Conservation (phyloP, 1,140 invertebrate genomes). For the Ruditapes philippinarum region DNA sequence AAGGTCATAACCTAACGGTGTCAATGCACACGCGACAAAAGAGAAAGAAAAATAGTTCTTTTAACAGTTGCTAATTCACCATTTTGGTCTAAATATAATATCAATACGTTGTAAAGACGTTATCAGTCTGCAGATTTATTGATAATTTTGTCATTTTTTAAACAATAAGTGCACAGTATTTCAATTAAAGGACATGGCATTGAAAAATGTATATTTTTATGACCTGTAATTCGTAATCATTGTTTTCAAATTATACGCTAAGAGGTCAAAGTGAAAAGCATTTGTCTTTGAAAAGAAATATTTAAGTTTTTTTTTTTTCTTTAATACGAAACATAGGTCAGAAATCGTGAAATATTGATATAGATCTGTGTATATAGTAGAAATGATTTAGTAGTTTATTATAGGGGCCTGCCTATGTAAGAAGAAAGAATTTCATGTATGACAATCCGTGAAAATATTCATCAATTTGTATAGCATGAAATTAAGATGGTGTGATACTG, state of each 20-base stretch:
- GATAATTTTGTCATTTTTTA: neutral
- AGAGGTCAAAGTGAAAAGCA: too few relatives aligned
- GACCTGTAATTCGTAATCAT: neutral
- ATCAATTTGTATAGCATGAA: too few relatives aligned
- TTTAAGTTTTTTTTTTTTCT: too few relatives aligned
- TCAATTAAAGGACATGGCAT: neutral
- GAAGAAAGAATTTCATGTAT: too few relatives aligned
- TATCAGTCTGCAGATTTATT: constrained; percentile 16
- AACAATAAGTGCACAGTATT: constrained; percentile 18
- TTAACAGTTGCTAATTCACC: constrained; percentile 10
- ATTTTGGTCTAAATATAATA: constrained; percentile 9
- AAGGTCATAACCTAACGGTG: constrained; percentile 16
- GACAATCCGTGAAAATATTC: too few relatives aligned
- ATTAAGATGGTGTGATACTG: too few relatives aligned
- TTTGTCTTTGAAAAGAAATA: too few relatives aligned
- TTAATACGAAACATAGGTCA: too few relatives aligned
- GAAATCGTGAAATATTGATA: too few relatives aligned
- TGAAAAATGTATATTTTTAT: constrained; percentile 25
- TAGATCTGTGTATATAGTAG: too few relatives aligned
- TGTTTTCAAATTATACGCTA: neutral
- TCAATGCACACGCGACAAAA: constrained; percentile 26
- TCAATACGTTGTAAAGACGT: neutral
- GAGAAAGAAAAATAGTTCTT: constrained; percentile 4
- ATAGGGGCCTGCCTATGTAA: too few relatives aligned
- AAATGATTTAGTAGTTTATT: too few relatives aligned